These are phyloP conservation scores for Leiothrix lutea DNA, from an alignment of 2,113 vertebrate species.

Conservation along the genomic window DNA sequence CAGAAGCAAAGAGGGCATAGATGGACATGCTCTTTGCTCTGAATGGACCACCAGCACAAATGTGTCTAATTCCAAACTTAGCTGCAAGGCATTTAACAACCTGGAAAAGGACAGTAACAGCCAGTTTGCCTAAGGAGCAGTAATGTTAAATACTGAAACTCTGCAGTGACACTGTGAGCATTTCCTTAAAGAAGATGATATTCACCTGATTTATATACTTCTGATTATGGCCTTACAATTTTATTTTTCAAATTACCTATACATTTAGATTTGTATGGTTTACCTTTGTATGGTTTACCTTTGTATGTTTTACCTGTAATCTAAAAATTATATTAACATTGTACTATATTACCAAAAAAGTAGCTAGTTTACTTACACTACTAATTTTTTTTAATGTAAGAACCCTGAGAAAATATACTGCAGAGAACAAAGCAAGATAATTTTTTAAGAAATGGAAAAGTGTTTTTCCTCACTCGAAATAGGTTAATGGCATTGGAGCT, in stretches of 20 bases:
- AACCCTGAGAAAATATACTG: neutral
- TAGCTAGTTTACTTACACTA: neutral
- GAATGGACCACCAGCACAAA: neutral
- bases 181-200: neutral
- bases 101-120: neutral
- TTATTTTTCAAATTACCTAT: neutral
- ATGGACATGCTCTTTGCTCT: neutral
- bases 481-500: neutral
- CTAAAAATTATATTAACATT: neutral
- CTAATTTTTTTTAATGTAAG: neutral
- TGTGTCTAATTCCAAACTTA: neutral
- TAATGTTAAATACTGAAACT: neutral
- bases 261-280: neutral
- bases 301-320: neutral
- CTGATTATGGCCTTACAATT: neutral
- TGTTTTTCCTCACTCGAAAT: neutral
- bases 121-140: neutral
- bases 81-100: neutral
- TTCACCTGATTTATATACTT: neutral
- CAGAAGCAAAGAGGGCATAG: neutral
- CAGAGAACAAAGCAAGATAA: neutral
- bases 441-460: neutral
- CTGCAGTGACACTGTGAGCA: neutral
- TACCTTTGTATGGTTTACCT: neutral
- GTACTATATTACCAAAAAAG: neutral